These are phyloP conservation scores for Romanogobio albipinnatus DNA, from an alignment of 2,113 vertebrate species.

Conservation along the genomic window DNA sequence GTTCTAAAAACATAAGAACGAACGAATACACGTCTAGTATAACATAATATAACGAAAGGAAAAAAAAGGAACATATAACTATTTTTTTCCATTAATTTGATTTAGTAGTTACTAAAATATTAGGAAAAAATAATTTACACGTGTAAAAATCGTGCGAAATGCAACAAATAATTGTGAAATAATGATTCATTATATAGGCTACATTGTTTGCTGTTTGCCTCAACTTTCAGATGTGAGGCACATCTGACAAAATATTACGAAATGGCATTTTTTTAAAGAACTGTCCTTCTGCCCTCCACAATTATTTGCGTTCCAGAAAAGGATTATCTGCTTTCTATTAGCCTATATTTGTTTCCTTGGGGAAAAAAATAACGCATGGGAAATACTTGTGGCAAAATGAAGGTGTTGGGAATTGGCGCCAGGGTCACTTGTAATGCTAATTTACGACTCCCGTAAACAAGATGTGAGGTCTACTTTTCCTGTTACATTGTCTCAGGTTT, in stretches of 20 bases:
- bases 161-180: not conserved
- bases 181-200: not conserved
- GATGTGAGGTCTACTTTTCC: conserved; percentile 78
- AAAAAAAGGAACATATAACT: not conserved
- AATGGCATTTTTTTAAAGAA: not conserved
- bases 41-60: not conserved
- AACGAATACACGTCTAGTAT: not conserved
- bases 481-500: conserved; percentile 81
- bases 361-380: not conserved
- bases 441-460: conserved; percentile 77
- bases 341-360: not conserved
- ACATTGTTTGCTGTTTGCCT: not conserved
- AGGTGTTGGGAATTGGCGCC: conserved; percentile 70
- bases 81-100: not conserved
- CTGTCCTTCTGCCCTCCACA: not conserved
- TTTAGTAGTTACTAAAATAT: not conserved
- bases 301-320: not conserved
- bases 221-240: not conserved
- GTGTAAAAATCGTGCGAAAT: not conserved
- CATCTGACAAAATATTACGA: not conserved
- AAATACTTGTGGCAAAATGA: conserved; percentile 52
- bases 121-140: not conserved
- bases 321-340: not conserved
- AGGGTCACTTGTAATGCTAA: conserved; percentile 81
- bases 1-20: not conserved